Evolutionary conservation across 2,888 invertebrate species (phyloP), one percentile per base, ranked within the genome.

Genomic region (Nephrocerus scutellatus): DNA sequence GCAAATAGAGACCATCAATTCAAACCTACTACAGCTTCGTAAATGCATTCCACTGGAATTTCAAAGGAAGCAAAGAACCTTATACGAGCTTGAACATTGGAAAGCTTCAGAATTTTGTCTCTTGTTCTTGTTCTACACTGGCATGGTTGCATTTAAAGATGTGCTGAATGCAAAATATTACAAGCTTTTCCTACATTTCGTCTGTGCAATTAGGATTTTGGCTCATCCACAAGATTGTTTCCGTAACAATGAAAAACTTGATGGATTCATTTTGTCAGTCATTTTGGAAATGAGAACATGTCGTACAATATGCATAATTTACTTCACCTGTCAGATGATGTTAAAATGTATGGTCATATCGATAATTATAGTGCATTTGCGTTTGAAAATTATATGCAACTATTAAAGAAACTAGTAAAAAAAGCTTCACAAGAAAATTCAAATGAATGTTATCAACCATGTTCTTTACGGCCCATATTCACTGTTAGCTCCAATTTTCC

Each of bases 31-130:
- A n/a, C 12, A 18, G n/a, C 12, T 24, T 16, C 6, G 34, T 13
- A 34, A 34, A 25, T 34, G 34, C 10, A 16, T 34, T 9, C 34
- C 24, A 24, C 2, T 16, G 13, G 34, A 34, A 10, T 34, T 34
- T 34, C 34, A 24, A 34, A 24, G 24, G 12, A 34, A 34, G 15
- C 34, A 34, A 24, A 24, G 34, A 10, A 34, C 24, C 2, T 34
- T 34, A 10, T n/a, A 23, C 4, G 34, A 34, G 5, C 6, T 34
- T n/a, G 34, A 24, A 9, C 34, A 34, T 15, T 30, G 30, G 30
- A 30, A 30, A 18, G 30, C 30, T 5, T 13, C 30, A 7, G 7
- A 30, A 10, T 25, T 34, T 10, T 7, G 24, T 23, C 13, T n/a
- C n/a, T n/a, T 24, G 10, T 34, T 34, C 15, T 19, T 34, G 5